Evolutionary conservation across 2,113 vertebrate genomes (phyloP), one percentile per base, ranked within the genome.

Genomic region (Stigmatopora argus): DNA sequence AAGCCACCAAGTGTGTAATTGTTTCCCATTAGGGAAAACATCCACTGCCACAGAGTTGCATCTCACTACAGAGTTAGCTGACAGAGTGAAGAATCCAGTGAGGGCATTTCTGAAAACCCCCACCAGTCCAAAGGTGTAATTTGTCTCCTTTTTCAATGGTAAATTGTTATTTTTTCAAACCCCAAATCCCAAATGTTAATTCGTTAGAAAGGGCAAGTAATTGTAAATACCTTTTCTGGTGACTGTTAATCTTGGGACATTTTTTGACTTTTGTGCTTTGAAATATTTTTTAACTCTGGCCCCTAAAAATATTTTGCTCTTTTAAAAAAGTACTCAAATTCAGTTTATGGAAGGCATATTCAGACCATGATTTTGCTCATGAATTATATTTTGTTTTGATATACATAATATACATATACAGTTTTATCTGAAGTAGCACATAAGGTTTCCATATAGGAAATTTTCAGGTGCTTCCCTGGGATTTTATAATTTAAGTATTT

Each of bases 1-100:
- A 85, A 89, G 82, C 85, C 88, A 88, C 81, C 78, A 80, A 88
- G 83, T 90, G 88, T 90, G 89, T 90, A 91, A 91, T 89, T 89
- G 89, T 88, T 86, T 89, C 87, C 85, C 85, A 83, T 89, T 90
- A 87, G 79, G 75, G 84, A 74, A 78, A 80, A 82, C 64, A 74
- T 83, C 68, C 73, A 67, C 82, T 74, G 78, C 84, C 75, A 80
- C 73, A 56, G 72, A 80, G 76, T 80, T 53, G 71, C 71, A 68
- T 83, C 82, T 81, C 77, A 45, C 84, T 57, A 73, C 65, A 53
- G 82, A 73, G 84, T 81, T 78, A 81, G 86, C 85, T 87, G 88
- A 89, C 77, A 52, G 78, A 80, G 59, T 68, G 76, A 59, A 64
- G 69, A 70, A 82, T 78, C 67, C 60, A 66, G 73, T 78, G 78